Evolutionary conservation across 2,113 vertebrate genomes (phyloP), one percentile per base, ranked within the genome.

Genomic region (Clarias gariepinus): DNA sequence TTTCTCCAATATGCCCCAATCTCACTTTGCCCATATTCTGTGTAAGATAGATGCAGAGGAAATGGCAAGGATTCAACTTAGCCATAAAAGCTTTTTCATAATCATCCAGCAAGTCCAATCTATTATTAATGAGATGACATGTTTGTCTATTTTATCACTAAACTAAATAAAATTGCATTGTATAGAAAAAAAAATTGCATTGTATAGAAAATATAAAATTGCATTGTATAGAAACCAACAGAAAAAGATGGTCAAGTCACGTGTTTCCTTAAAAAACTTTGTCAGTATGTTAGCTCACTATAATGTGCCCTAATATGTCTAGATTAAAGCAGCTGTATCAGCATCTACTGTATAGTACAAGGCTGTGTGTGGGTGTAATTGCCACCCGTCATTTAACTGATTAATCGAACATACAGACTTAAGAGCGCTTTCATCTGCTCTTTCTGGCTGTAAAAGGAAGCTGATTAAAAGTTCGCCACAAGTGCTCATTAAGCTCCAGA

Each of bases 391-490:
- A 60, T 10, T 80, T 80, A 80, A 80, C 18, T 60, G 78, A 80
- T 80, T 80, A 33, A 80, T 80, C 60, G 30, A 60, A 60, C 78
- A 80, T 28, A 80, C 78, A 80, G 78, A 80, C 78, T 80, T 80
- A 25, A 80, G 55, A 60, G 60, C 47, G 21, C 80, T 64, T 82
- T 76, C 60, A 52, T 89, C 85, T 87, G 88, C 82, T 52, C 41
- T 82, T 74, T 78, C 81, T 74, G 82, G 82, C 86, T 79, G 63
- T 33, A 85, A 89, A 85, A 85, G 74, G 83, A 81, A 58, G 82
- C 85, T 89, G 85, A 89, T 87, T 89, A 87, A 89, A 89, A 85
- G 85, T 87, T 84, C 36, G 78, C 88, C 88, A 53, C 64, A 71
- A 89, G 88, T 86, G 84, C 61, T 89, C 88, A 85, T 89, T 89